phyloP scores from a whole-genome alignment of 2,113 vertebrate genomes.

The Maccullochella peelii region DNA sequence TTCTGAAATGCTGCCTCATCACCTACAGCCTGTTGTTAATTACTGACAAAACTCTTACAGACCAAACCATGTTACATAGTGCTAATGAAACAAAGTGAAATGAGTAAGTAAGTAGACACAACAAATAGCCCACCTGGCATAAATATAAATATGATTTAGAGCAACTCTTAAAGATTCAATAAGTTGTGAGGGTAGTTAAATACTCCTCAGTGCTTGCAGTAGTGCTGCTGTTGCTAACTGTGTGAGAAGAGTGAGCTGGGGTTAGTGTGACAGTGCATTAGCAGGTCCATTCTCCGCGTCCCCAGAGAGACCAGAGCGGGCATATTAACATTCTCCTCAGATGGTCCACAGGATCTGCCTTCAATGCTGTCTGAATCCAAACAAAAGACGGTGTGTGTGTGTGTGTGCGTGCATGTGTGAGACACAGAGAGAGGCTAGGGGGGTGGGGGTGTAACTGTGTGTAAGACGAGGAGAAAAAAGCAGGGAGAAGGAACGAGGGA shows the following conservation, averaged over 20 bases:
- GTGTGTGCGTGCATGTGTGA: slow-evolving; percentile 27
- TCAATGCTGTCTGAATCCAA: slow-evolving; percentile 82
- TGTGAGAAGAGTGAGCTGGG: slow-evolving; percentile 48
- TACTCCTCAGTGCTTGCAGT: slow-evolving; percentile 26
- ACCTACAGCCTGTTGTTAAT: neutral
- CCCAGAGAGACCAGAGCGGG: slow-evolving; percentile 74
- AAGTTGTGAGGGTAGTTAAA: slow-evolving; percentile 32
- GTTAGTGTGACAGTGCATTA: slow-evolving; percentile 78
- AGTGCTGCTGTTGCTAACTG: slow-evolving; percentile 48
- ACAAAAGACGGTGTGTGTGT: slow-evolving; percentile 79
- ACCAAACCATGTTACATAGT: neutral
- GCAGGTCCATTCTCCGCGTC: slow-evolving; percentile 77
- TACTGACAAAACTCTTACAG: neutral
- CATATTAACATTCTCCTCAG: slow-evolving; percentile 84
- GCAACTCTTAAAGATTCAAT: slow-evolving; percentile 15
- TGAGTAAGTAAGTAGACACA: slow-evolving; percentile 7
- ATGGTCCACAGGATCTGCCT: slow-evolving; percentile 80
- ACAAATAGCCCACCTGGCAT: neutral
- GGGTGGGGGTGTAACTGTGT: slow-evolving; percentile 47
- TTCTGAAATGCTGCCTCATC: neutral
- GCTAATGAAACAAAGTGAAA: slow-evolving; percentile 7
- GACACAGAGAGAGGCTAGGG: slow-evolving; percentile 37
- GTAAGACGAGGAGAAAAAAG: slow-evolving; percentile 57
- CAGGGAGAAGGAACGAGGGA: slow-evolving; percentile 44
- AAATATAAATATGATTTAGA: neutral